Percentiles rank a stretch among this genome's conserved stretches.
phyloP scores from a whole-genome alignment of 2,113 vertebrate genomes.

The Myiopsitta monachus region DNA sequence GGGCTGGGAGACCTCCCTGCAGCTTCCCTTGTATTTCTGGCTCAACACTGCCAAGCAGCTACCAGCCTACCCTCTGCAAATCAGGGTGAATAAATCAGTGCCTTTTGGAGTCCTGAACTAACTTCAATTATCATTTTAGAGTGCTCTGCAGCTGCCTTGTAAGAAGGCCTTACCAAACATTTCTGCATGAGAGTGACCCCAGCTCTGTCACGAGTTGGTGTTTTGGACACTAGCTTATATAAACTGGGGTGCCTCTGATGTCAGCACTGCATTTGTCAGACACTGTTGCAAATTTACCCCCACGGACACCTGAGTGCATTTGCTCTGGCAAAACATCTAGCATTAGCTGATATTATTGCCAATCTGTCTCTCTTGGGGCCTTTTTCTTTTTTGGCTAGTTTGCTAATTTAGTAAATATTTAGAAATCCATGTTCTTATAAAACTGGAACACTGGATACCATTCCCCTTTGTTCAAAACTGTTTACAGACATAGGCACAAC shows the following conservation, averaged over 20 bases:
- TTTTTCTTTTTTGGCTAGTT: neutral
- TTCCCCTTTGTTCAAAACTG: slow-evolving; percentile 3
- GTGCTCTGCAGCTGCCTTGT: neutral
- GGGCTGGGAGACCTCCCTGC: neutral
- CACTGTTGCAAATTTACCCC: neutral
- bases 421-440: neutral
- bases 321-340: slow-evolving; percentile 17
- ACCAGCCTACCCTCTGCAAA: neutral
- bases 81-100: neutral
- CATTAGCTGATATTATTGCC: neutral
- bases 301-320: neutral
- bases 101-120: neutral
- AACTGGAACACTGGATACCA: neutral
- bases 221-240: neutral
- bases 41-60: neutral
- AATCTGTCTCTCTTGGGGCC: neutral
- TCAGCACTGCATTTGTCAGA: slow-evolving; percentile 1
- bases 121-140: neutral
- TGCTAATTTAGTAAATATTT: slow-evolving; percentile 55
- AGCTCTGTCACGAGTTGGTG: neutral
- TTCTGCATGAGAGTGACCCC: neutral
- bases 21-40: neutral
- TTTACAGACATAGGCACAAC: slow-evolving; percentile 12
- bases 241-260: neutral
- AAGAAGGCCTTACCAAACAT: neutral